Percentiles rank a stretch among this genome's conserved stretches.
Evolutionary conservation across 2,888 invertebrate genomes (phyloP).

Genomic region (Eudasyphora cyanicolor): DNA sequence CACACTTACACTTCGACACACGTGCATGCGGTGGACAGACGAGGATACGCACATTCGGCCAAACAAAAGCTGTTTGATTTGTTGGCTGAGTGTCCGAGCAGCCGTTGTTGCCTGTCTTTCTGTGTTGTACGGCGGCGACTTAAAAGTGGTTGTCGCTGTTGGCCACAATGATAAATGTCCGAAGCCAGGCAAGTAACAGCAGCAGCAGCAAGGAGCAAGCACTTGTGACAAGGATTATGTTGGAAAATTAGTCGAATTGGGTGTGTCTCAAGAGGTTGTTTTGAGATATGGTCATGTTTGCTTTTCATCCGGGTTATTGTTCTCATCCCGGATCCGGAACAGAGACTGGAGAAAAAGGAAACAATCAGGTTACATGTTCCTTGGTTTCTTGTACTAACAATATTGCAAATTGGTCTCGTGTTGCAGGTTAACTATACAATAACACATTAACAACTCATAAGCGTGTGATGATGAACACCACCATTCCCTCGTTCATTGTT

Average conservation of each 20-base stretch:
- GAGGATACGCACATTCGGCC: background rate
- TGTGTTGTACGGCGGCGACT: constrained; percentile 14
- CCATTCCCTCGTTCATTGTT: background rate
- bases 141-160: constrained; percentile 21
- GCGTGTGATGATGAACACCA: background rate
- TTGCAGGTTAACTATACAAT: constrained; percentile 55
- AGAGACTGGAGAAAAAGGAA: background rate
- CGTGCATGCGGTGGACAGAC: background rate
- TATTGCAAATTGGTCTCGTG: constrained; percentile 62
- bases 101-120: background rate
- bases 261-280: constrained; percentile 56
- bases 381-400: constrained; percentile 48
- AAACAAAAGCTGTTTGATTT: background rate
- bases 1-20: background rate
- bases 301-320: constrained; percentile 14
- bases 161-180: constrained; percentile 57
- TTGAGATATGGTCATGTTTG: constrained; percentile 30
- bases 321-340: background rate
- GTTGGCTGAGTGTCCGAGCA: no score
- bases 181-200: constrained; percentile 29
- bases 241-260: constrained; percentile 55
- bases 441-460: constrained; percentile 10
- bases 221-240: constrained; percentile 45
- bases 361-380: constrained; percentile 50
- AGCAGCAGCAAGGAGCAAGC: no score